phyloP scores from a whole-genome alignment of 2,113 vertebrate genomes.

The Chaetura pelagica region DNA sequence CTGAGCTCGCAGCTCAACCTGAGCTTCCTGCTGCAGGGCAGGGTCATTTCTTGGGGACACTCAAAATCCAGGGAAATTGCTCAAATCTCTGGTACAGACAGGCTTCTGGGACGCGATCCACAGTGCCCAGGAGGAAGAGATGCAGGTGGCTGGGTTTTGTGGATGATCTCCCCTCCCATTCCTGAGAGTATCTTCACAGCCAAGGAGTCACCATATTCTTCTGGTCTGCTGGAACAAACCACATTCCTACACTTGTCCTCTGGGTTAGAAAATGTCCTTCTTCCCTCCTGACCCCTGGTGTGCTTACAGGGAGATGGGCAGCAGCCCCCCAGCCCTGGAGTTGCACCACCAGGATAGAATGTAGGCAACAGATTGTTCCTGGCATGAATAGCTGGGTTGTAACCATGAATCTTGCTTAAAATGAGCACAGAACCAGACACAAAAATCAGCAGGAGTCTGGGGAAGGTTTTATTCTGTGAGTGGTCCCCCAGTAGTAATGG shows the following conservation, averaged over 20 bases:
- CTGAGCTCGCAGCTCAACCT: not conserved
- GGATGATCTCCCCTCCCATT: not conserved
- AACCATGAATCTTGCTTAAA: not conserved
- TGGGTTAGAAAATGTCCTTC: not conserved
- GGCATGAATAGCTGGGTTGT: no score
- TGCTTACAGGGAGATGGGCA: not conserved
- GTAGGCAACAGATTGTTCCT: not conserved
- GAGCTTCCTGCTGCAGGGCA: not conserved
- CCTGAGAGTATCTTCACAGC: not conserved
- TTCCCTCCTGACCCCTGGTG: rapidly evolving
- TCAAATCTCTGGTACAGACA: not conserved
- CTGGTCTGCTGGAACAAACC: not conserved
- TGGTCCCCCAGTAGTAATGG: not conserved
- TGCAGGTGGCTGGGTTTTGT: no score
- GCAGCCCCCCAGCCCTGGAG: rapidly evolving
- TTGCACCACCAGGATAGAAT: not conserved
- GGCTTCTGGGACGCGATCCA: not conserved
- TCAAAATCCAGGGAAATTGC: not conserved
- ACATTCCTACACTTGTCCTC: not conserved
- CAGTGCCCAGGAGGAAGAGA: not conserved
- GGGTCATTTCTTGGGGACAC: not conserved
- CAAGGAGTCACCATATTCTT: not conserved
- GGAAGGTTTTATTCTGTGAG: not conserved
- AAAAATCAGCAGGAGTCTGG: not conserved
- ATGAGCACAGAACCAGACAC: not conserved